Percentiles rank a stretch among this genome's conserved stretches.
phyloP scores from a whole-genome alignment of 2,797 vertebrate genomes.

The Lindbergichthys nudifrons region DNA sequence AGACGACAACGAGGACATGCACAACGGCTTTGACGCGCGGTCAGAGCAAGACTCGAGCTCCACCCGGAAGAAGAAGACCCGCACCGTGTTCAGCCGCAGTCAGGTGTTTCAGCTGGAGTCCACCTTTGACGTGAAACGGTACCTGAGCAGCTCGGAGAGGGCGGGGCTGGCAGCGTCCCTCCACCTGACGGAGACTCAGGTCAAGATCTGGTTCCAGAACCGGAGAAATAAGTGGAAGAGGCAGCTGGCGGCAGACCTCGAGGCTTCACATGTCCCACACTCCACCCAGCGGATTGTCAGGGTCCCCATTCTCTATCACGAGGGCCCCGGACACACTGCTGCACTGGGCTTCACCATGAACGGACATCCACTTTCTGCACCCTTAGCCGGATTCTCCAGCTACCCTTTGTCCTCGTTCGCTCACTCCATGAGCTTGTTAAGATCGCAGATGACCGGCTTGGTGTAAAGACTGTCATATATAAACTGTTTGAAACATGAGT shows the following conservation, averaged over 20 bases:
- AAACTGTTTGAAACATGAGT: constrained; percentile 9
- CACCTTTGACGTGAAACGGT: constrained; percentile 93
- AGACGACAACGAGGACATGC: constrained; percentile 76
- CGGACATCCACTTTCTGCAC: constrained; percentile 83
- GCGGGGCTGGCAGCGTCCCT: constrained; percentile 85
- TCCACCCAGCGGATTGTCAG: constrained; percentile 90
- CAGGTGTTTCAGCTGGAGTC: constrained; percentile 96
- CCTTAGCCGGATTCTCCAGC: constrained; percentile 80
- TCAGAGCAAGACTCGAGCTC: constrained; percentile 64
- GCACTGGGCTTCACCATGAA: constrained; percentile 86
- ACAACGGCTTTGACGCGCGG: constrained; percentile 55
- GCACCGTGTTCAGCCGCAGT: constrained; percentile 91
- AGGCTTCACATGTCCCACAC: constrained; percentile 86
- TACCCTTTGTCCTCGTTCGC: constrained; percentile 91
- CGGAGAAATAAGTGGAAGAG: constrained; percentile 93
- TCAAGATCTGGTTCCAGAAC: constrained; percentile 95
- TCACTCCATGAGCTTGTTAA: constrained; percentile 88
- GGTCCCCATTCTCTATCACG: constrained; percentile 93
- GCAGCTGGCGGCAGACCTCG: constrained; percentile 89
- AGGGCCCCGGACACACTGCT: constrained; percentile 81
- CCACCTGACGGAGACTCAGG: constrained; percentile 90
- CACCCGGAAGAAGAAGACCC: constrained; percentile 90
- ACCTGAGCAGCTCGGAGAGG: constrained; percentile 88
- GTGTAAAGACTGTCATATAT: constrained; percentile 79
- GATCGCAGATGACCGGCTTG: constrained; percentile 92